Conservation (phyloP, 2,888 invertebrate genomes). For the Nesidiocoris tenuis region DNA sequence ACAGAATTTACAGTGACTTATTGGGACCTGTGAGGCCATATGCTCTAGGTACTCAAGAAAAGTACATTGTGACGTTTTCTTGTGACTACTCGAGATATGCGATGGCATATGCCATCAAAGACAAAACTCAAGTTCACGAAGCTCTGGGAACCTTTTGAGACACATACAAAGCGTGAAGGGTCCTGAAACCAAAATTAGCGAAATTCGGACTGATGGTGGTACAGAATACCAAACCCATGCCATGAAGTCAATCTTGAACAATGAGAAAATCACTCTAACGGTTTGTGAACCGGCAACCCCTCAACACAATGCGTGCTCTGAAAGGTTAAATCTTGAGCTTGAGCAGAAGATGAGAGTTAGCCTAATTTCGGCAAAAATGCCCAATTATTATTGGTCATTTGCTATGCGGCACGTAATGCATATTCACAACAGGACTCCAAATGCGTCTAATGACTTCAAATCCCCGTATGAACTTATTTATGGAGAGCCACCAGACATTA, state of each 20-base stretch:
- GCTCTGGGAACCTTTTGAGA: not conserved
- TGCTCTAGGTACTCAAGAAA: too few relatives aligned
- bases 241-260: not conserved
- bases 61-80: too few relatives aligned
- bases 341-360: not conserved
- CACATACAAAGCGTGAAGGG: not conserved
- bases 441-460: not conserved
- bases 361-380: not conserved
- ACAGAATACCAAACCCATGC: not conserved
- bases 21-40: too few relatives aligned
- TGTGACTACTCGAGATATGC: too few relatives aligned
- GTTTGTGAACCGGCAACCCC: not conserved
- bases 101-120: too few relatives aligned
- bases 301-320: not conserved
- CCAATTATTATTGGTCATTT: not conserved
- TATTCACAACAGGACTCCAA: not conserved
- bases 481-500: not conserved
- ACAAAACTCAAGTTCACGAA: not conserved
- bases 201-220: not conserved
- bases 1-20: too few relatives aligned
- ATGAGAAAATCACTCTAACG: not conserved
- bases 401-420: too few relatives aligned
- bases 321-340: not conserved
- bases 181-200: not conserved
- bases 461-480: not conserved